Percentiles rank a stretch among this genome's conserved stretches.
Conservation (phyloP, 1,140 invertebrate species). For the Lordiphosa clarofinis region DNA sequence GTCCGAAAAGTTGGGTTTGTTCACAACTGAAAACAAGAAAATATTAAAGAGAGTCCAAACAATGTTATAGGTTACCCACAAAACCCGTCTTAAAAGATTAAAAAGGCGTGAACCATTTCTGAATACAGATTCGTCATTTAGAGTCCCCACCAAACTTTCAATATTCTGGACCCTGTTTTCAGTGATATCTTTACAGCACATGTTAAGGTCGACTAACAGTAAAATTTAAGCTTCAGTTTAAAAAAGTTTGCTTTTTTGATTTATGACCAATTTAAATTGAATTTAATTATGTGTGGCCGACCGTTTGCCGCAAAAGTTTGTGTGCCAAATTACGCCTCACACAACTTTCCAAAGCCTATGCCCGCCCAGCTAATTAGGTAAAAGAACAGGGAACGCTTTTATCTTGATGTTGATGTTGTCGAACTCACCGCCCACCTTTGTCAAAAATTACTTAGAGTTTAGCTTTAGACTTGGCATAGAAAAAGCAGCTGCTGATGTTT, state of each 20-base stretch:
- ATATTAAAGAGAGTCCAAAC: no score
- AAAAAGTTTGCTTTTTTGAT: constrained; percentile 54
- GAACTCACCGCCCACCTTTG: constrained; percentile 14
- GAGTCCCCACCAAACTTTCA: no score
- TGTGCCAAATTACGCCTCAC: constrained; percentile 53
- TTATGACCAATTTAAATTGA: constrained; percentile 59
- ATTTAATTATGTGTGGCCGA: constrained; percentile 64
- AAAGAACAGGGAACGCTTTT: background rate
- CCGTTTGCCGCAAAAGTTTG: constrained; percentile 22
- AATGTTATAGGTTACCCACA: no score
- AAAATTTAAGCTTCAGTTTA: background rate
- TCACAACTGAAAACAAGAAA: no score
- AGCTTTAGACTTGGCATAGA: constrained; percentile 4
- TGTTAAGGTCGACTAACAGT: background rate
- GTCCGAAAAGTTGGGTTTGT: no score
- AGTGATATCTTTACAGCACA: background rate
- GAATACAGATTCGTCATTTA: no score
- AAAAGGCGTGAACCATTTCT: no score
- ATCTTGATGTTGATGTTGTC: constrained; percentile 23
- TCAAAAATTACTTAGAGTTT: constrained; percentile 40
- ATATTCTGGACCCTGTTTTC: no score
- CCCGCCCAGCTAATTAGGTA: constrained; percentile 43
- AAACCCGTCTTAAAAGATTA: no score
- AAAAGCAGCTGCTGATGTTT: constrained; percentile 29
- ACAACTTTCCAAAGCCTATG: background rate